Base-by-base conservation (phyloP, 2,888 invertebrate genomes). In the Drosophila crucigera region DNA sequence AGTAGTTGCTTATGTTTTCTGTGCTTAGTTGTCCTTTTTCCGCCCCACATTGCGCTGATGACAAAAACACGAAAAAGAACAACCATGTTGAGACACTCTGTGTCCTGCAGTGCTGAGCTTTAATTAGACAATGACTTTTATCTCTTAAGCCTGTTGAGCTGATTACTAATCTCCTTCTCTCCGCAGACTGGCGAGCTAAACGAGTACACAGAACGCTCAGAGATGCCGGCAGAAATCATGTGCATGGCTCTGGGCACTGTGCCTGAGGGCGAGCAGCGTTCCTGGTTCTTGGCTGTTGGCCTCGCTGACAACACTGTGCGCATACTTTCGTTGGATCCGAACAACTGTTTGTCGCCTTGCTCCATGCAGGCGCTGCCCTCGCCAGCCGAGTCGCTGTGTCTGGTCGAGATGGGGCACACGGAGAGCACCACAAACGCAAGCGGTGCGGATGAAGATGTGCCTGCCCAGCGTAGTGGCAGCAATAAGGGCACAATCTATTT, bases 201-300 rank as follows among this genome's bases (percentile, higher is more conserved):
- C 94, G 99, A 99, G 93, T 99, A 99, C 93, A 99, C 98, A 11
- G 99, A 99, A 92, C 95, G 99, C 14, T 98, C 99, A 91, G 98
- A 99, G 92, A 96, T 99, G 96, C 97, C 98, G 9, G 97, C 97
- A 0, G 99, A 99, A 93, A 99, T 99, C 1, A 97, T 99, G 82
- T 99, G 99, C 92, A 99, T 99, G 99, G 99, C 98, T 0, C 94
- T 99, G 72, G 99, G 98, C 0, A 97, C 97, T 64, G 99, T 99
- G 0, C 98, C 99, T 0, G 95, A 96, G 3, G 99, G 99, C 7
- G 99, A 99, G 93, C 98, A 98, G 92, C 94, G 99, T 72, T 98
- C 98, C 0, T 96, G 98, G 95, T 99, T 99, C 92, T 95, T 99
- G 85, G 98, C 99, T 72, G 99, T 99, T 37, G 99, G 99, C 3